These are phyloP conservation scores for Actinernus sp. DNA, from an alignment of 92 coral and sea anemone species.

Conservation along the genomic window DNA sequence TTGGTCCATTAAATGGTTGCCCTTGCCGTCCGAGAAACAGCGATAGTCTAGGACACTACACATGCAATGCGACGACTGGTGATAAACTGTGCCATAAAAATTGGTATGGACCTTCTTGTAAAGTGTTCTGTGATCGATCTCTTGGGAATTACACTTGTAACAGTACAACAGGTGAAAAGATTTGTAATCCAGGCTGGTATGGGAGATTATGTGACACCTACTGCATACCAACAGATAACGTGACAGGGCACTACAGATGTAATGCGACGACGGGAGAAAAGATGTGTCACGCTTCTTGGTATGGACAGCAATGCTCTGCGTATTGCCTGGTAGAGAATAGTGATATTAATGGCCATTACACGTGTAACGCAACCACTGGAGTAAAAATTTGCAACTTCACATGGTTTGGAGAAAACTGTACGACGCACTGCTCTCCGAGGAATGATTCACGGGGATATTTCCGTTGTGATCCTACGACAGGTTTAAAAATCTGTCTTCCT, in stretches of 20 bases:
- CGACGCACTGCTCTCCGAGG: constrained; percentile 29
- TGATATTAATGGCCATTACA: constrained; percentile 83
- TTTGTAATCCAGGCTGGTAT: constrained; percentile 71
- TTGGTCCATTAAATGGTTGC: constrained; percentile 55
- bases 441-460: constrained; percentile 72
- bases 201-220: constrained; percentile 55
- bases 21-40: constrained; percentile 59
- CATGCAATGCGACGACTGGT: constrained; percentile 61
- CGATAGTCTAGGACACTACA: constrained; percentile 62
- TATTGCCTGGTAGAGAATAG: constrained; percentile 39
- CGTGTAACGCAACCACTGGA: constrained; percentile 61
- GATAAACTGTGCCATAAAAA: constrained; percentile 46
- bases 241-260: constrained; percentile 53
- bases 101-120: constrained; percentile 51
- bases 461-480: constrained; percentile 50
- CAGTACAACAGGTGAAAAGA: constrained; percentile 25
- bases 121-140: constrained; percentile 55
- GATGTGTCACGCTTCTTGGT: constrained; percentile 72
- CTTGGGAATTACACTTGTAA: constrained; percentile 61
- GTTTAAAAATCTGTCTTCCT: constrained; percentile 27
- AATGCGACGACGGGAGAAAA: constrained; percentile 41
- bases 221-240: constrained; percentile 45
- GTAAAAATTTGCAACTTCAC: constrained; percentile 42
- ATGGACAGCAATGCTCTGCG: constrained; percentile 53
- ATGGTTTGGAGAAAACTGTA: constrained; percentile 67